A percentile compares a stretch with the other conserved stretches of the same genome.
phyloP scores from a whole-genome alignment of 2,888 invertebrate genomes.

The Aleiodes leptofemur region DNA sequence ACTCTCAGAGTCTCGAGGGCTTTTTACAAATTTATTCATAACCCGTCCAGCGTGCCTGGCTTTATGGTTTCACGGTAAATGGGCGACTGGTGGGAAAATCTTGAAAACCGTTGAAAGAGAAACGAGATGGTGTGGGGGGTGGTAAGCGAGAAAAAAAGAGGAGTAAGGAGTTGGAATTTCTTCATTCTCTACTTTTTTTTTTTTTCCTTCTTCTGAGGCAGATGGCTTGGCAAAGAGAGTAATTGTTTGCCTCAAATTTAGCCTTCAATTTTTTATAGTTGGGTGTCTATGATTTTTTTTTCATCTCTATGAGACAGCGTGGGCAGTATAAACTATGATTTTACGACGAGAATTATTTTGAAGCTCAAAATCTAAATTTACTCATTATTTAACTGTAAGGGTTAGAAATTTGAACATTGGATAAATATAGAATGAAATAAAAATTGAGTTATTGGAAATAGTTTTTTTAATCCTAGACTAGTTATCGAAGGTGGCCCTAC shows the following conservation, averaged over 20 bases:
- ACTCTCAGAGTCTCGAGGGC: constrained; percentile 48
- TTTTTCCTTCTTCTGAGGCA: neutral
- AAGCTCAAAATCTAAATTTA: too few relatives aligned
- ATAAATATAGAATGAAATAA: too few relatives aligned
- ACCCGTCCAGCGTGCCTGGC: constrained; percentile 50
- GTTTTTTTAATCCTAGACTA: too few relatives aligned
- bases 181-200: neutral
- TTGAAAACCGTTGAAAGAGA: constrained; percentile 32
- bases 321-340: too few relatives aligned
- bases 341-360: too few relatives aligned
- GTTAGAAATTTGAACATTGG: too few relatives aligned
- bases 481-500: too few relatives aligned
- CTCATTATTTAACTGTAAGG: too few relatives aligned
- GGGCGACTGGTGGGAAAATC: constrained; percentile 47
- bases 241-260: constrained; percentile 27
- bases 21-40: constrained; percentile 60
- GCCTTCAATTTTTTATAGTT: constrained; percentile 14
- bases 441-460: too few relatives aligned
- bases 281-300: constrained; percentile 20
- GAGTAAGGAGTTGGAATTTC: neutral
- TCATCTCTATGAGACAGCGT: too few relatives aligned
- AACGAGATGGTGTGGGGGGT: constrained; percentile 14
- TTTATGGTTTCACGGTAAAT: constrained; percentile 51
- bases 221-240: constrained; percentile 18
- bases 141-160: neutral